These are phyloP conservation scores for Willisornis vidua DNA, from an alignment of 2,113 vertebrate species.

Conservation along the genomic window DNA sequence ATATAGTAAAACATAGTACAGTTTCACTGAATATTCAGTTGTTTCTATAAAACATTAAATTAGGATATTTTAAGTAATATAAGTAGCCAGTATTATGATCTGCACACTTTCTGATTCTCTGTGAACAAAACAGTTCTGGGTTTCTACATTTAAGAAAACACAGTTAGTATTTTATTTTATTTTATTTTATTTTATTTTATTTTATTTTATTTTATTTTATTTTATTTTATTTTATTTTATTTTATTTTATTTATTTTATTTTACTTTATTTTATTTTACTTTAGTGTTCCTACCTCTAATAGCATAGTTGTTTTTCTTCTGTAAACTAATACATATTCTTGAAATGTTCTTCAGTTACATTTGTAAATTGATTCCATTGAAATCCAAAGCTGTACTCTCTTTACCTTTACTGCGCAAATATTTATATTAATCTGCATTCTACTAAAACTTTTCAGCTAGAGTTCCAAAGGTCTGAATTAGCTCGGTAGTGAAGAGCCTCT, in stretches of 20 bases:
- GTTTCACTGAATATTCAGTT: not conserved
- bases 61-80: not conserved
- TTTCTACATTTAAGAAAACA: not conserved
- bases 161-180: not conserved
- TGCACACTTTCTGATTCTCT: not conserved
- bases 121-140: not conserved
- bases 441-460: not conserved
- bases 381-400: not conserved
- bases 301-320: not conserved
- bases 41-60: not conserved
- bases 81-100: not conserved
- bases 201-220: not conserved
- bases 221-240: not conserved
- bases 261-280: not conserved
- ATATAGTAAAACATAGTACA: not conserved
- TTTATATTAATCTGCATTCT: not conserved
- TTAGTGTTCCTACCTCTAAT: not conserved
- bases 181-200: not conserved
- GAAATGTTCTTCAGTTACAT: not conserved
- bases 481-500: not conserved
- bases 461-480: not conserved
- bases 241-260: not conserved
- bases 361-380: not conserved
- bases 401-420: not conserved
- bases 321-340: not conserved